phyloP scores from a whole-genome alignment of 2,113 vertebrate species.

The Arizona elegans region DNA sequence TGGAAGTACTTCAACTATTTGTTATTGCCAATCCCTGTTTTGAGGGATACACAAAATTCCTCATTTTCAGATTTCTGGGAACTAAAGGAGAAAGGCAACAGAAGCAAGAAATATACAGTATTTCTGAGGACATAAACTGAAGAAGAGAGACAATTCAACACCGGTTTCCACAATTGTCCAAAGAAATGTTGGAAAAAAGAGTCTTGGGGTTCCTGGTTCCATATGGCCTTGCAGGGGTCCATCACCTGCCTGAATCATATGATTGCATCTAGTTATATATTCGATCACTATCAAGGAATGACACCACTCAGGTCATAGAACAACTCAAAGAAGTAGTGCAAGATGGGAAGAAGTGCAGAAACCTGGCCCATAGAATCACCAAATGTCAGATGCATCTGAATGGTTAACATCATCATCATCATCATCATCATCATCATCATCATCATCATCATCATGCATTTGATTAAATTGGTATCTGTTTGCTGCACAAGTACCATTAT shows the following conservation, averaged over 20 bases:
- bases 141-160: not conserved
- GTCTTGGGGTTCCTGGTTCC: too few species aligned
- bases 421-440: too few species aligned
- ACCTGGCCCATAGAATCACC: not conserved
- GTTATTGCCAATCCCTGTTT: not conserved
- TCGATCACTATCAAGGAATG: not conserved
- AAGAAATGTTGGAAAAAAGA: not conserved
- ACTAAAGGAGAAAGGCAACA: not conserved
- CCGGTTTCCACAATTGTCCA: not conserved
- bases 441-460: not conserved
- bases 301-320: not conserved
- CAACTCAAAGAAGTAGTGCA: not conserved
- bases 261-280: not conserved
- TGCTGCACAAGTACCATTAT: not conserved
- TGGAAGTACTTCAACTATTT: not conserved
- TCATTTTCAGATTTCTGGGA: not conserved
- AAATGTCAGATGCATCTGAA: not conserved
- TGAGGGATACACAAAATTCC: not conserved
- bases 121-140: not conserved
- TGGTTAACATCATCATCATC: not conserved
- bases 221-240: not conserved
- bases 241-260: not conserved
- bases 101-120: too few species aligned
- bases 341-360: not conserved
- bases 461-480: not conserved